Evolutionary conservation across 2,113 vertebrate species (phyloP), one percentile per base, ranked within the genome.

Genomic region (Plecturocebus donacophilus): DNA sequence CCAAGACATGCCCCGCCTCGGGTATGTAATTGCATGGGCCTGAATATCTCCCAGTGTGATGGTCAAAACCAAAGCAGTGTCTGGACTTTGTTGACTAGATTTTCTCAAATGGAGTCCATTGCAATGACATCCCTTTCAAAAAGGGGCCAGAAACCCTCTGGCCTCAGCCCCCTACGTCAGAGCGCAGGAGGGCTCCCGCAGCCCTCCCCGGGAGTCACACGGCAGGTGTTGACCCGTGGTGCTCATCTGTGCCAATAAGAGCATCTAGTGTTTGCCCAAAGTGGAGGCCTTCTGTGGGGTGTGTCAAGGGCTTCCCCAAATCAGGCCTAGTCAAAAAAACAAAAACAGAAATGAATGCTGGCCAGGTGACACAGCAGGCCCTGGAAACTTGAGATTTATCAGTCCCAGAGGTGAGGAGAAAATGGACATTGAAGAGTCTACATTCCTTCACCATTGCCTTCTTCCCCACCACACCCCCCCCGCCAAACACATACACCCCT

Each of bases 121-220:
- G 49, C 0, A 77, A 5, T 32, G 70, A 16, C 9, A 16, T 49
- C 52, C 35, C 64, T 91, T 91, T 70, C 66, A 9, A 30, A 21
- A 96, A 45, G 19, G 81, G 61, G 23, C 10, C 17, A 23, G 58
- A 70, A 84, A 71, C 4, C 21, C 42, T 68, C 42, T 58, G 66
- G 40, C 12, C 6, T 38, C 25, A 52, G 1, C 13, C 25, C 7
- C 58, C 30, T 0, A 0, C 40, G 54, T 49, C 35, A 0, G 0
- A 13, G 3, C 2, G 38, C 6, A 9, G 7, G 45, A 75, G 32
- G 30, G 27, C 27, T 23, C 8, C 42, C 20, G 56, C 21, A 11
- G 5, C 13, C 5, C 52, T 52, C 56, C 25, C 47, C 1, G 0
- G 17, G 38, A 77, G 38, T 45, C 64, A 23, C 1, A 19, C 3